Conservation (phyloP, 2,888 invertebrate genomes). For the Drosophila colorata region DNA sequence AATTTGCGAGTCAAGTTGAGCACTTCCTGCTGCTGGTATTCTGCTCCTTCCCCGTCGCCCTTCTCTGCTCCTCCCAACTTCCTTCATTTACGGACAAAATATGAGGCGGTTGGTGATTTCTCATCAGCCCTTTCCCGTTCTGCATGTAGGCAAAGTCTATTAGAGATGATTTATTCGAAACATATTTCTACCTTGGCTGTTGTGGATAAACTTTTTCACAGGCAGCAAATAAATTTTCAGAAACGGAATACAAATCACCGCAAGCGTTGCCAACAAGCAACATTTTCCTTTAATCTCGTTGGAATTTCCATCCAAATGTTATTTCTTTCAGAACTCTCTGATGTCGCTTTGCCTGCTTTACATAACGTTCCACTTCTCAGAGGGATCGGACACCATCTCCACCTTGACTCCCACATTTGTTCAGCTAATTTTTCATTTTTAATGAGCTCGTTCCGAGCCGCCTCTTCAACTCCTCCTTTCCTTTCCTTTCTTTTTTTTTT, state of each 20-base stretch:
- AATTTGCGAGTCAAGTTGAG: conserved; percentile 56
- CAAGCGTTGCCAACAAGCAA: conserved; percentile 12
- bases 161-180: conserved; percentile 45
- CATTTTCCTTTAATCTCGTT: conserved; percentile 5
- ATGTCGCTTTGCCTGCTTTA: conserved; percentile 2
- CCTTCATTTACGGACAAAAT: conserved; percentile 28
- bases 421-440: conserved; percentile 41
- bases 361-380: conserved; percentile 1
- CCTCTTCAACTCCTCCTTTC: too few species aligned
- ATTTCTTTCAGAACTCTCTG: conserved; percentile 3
- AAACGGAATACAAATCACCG: conserved; percentile 39
- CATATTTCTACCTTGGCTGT: conserved; percentile 18
- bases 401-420: conserved; percentile 11
- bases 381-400: neutral
- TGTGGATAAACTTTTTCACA: conserved; percentile 24
- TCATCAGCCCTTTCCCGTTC: conserved; percentile 15
- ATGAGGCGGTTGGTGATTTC: conserved; percentile 32
- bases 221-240: conserved; percentile 17
- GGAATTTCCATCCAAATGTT: conserved; percentile 10
- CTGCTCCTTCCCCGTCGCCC: neutral
- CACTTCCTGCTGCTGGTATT: conserved; percentile 43
- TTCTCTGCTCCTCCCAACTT: conserved; percentile 14
- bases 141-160: conserved; percentile 35
- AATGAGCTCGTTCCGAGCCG: conserved; percentile 31
- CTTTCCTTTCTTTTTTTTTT: too few species aligned